Evolutionary conservation across 2,797 vertebrate species (phyloP), one percentile per base, ranked within the genome.

Genomic region (Acanthis flammea): DNA sequence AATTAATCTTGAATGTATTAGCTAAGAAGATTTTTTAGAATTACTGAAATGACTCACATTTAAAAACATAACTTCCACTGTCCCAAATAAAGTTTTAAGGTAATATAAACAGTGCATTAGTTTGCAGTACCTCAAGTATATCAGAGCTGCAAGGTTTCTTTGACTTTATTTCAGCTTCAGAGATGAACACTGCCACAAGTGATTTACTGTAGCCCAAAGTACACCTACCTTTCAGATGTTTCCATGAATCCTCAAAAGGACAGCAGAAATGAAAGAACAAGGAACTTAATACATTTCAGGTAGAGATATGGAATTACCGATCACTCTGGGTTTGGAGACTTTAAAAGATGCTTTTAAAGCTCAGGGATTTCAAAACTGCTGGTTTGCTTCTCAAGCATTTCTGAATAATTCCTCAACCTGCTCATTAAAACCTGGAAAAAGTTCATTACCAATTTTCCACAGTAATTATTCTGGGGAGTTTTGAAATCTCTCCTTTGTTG

Each of bases 261-360:
- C 94, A 98, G 98, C 98, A 98, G 97, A 95, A 98, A 98, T 79
- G 83, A 96, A 98, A 97, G 94, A 97, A 97, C 61, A 98, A 95
- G 86, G 50, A 74, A 96, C 92, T 97, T 94, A 96, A 87, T 96
- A 97, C 35, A 91, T 93, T 92, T 92, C 73, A 68, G 35, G 35
- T 63, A 81, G 16, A 93, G 79, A 94, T 67, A 72, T 0, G 33
- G 74, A 94, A 72, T 86, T 73, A 93, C 31, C 2, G 1, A 90
- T 60, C 74, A 87, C 44, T 90, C 76, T 76, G 57, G 31, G 95
- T 92, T 92, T 86, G 88, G 50, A 92, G 37, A 86, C 39, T 68
- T 91, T 50, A 94, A 96, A 94, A 94, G 57, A 86, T 66, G 33
- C 5, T 88, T 91, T 81, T 79, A 77, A 90, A 70, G 66, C 18